Base-by-base conservation (phyloP, 2,797 vertebrate genomes). In the Centropyge bicolor region DNA sequence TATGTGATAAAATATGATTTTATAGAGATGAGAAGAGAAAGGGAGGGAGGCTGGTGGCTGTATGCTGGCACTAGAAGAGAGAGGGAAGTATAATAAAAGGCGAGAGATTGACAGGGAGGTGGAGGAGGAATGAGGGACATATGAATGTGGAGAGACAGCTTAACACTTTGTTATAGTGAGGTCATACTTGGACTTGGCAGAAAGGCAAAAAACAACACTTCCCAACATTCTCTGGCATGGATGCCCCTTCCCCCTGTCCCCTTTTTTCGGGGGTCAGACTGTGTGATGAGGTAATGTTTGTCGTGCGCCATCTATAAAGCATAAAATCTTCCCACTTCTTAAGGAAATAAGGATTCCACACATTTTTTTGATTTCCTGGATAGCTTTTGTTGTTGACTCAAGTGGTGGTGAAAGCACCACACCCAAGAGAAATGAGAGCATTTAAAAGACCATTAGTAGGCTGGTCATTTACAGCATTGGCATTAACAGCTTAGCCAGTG, bases 101-200 rank as follows among this genome's bases (percentile, higher is more conserved):
- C 52, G 17, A 45, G 55, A 76, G 63, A 16, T 62, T 82, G 78
- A 84, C 64, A 16, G 35, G 35, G 45, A 73, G 64, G 38, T 45
- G 70, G 60, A 75, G 80, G 56, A 66, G 48, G 36, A 65, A 31
- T 31, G 49, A 74, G 31, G 36, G 6, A 61, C 63, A 19, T 75
- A 35, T 77, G 36, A 71, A 70, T 78, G 61, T 51, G 67, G 24
- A 67, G 43, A 80, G 36, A 61, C n/a, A 24, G 66, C 54, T 64
- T 6, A 60, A 46, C 67, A 70, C 74, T 78, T 83, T 89, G 78
- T 77, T 71, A 68, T 80, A 31, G 67, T 93, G 90, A 93, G 70
- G 82, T 93, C 90, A 92, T 93, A 63, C 62, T 90, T 92, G 67
- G 89, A 88, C 55, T 48, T 27, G 0, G 64, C 75, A 64, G 64